Base-by-base conservation (phyloP, 2,888 invertebrate species). In the Idaea straminata region DNA sequence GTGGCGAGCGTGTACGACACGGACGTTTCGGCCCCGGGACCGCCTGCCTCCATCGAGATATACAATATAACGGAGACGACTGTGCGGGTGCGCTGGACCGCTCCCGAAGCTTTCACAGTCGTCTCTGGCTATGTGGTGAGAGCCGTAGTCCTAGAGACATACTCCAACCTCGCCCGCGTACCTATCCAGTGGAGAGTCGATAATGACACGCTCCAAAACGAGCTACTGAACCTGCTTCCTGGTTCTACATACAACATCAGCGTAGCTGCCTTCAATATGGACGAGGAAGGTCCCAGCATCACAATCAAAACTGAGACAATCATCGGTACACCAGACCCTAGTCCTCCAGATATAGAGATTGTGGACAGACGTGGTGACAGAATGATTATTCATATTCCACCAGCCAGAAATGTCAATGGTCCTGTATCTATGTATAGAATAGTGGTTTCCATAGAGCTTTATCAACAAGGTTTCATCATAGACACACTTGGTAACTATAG, bases 211-310 rank as follows among this genome's bases (percentile, higher is more conserved):
- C 88, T 92, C 25, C 89, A 92, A 69, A 93, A 93, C 57, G 94
- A 95, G 77, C 83, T 95, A 15, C 89, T 94, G 15, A 95, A 94
- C 77, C 83, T 98, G 3, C 94, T 95, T 70, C 96, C 97, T 0
- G 97, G 96, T 0, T 95, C 96, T 0, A 90, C 91, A 65, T 98
- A 98, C 82, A 95, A 95, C 72, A 92, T 98, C 35, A 95, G 95
- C 57, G 93, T 98, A 1, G 92, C 93, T 35, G 96, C 97, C 0
- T 88, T 93, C 35, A 95, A 95, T 83, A 92, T 82, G 69, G 89
- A 93, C 72, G 95, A 93, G 15, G 88, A 86, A 68, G 96, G 97
- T 15, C 94, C 94, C 0, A 89, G 93, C 25, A 88, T 93, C 0
- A 94, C 91, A 35, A 82, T 92, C 5, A 86, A 89, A 35, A 94